Base-by-base conservation (phyloP, 1,140 invertebrate species). In the Chrysopa pallens region DNA sequence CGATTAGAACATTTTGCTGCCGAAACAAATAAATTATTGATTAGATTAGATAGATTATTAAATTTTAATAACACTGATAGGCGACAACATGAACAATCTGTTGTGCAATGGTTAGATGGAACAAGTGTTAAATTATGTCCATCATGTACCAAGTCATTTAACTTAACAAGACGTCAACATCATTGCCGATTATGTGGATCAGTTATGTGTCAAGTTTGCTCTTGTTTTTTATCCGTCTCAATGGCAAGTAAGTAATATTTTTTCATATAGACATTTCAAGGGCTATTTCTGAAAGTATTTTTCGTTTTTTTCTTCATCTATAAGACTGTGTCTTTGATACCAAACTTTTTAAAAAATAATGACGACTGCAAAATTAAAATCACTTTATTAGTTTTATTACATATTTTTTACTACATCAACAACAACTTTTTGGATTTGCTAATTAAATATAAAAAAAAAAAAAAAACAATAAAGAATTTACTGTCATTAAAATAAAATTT, bases 131-230 rank as follows among this genome's bases (percentile, higher is more conserved):
- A 80, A 46, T 60, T 91, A 17, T 98, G 94, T 63, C 87, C 89
- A 3, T 81, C 76, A 49, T 98, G 94, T 70, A 85, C 85, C 5
- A 78, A 78, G 57, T 73, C 73, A 38, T 98, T 98, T 59, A 80
- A 82, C 51, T 57, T 97, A 29, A 78, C 88, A 1, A 70, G 86
- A 42, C 67, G 93, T 45, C 85, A 93, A 60, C 94, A 98, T 67
- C 94, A 98, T 62, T 98, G 94, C 57, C 68, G 94, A 48, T 66
- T 98, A 6, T 98, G 94, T 70, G 94, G 95, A 1, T 83, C 83
- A 40, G 82, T 98, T 43, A 84, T 97, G 71, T 98, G 94, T 61
- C 73, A 92, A 58, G 77, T 82, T 49, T 98, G 94, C 60, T 96
- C 91, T 11, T 64, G 79, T 47, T 95, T 94, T 63, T 64, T 98